These are phyloP conservation scores for Oxycera nigricornis DNA, from an alignment of 2,888 invertebrate genomes.

Conservation along the genomic window DNA sequence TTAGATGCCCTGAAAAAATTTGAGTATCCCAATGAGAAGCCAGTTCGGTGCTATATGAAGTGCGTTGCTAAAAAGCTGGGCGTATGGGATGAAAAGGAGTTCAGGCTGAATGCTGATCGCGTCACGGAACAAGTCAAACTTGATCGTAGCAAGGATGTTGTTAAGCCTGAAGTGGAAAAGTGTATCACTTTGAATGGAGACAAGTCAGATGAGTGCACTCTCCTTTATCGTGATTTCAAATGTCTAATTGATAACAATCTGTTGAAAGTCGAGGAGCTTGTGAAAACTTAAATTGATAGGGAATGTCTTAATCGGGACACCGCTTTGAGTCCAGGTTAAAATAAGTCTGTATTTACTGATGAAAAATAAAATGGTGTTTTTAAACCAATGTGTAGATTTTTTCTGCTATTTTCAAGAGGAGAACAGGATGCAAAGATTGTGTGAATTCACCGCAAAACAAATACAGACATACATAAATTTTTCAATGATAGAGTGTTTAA, in stretches of 20 bases:
- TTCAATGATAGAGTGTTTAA: too few species aligned
- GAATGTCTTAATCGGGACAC: too few species aligned
- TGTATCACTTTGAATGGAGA: constrained; percentile 7
- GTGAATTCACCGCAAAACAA: too few species aligned
- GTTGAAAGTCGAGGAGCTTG: neutral
- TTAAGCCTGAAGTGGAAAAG: neutral
- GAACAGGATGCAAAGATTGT: too few species aligned
- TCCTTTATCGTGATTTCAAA: constrained; percentile 24
- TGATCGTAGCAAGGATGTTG: neutral
- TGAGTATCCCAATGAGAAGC: constrained; percentile 15
- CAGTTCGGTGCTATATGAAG: constrained; percentile 6
- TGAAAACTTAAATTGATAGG: neutral
- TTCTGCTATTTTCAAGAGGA: too few species aligned
- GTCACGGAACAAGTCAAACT: neutral
- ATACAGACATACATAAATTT: too few species aligned
- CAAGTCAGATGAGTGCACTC: neutral
- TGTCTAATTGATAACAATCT: constrained; percentile 20
- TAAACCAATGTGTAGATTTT: too few species aligned
- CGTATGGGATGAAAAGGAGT: neutral
- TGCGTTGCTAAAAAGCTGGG: neutral
- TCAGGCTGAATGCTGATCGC: neutral
- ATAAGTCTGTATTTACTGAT: too few species aligned
- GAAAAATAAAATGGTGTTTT: too few species aligned
- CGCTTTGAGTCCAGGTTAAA: too few species aligned
- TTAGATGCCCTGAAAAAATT: constrained; percentile 26